Evolutionary conservation across 2,888 invertebrate species (phyloP).

Genomic region (Automeris io): DNA sequence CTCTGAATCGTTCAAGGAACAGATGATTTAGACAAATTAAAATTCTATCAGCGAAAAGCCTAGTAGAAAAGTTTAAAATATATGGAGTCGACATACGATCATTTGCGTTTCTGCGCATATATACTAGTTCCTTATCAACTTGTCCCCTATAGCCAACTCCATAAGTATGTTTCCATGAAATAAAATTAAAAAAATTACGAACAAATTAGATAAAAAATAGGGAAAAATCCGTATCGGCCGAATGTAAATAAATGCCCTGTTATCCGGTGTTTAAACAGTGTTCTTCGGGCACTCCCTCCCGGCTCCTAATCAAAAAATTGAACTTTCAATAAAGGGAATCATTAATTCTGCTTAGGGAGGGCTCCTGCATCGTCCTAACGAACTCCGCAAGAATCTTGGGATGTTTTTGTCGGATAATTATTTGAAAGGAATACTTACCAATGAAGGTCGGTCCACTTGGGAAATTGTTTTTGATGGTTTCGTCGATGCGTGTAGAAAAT

Average conservation of each 20-base stretch:
- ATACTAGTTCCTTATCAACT: too few species aligned
- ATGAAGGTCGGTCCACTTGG: constrained; percentile 36
- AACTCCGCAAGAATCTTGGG: constrained; percentile 64
- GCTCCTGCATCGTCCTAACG: constrained; percentile 50
- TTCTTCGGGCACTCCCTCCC: constrained; percentile 40
- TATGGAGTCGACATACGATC: too few species aligned
- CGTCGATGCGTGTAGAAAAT: constrained; percentile 14
- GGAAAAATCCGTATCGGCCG: constrained; percentile 57
- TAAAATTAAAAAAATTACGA: neutral
- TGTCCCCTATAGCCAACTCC: too few species aligned
- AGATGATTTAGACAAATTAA: too few species aligned
- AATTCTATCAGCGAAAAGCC: too few species aligned
- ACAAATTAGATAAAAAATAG: neutral
- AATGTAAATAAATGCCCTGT: constrained; percentile 69
- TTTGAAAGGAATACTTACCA: constrained; percentile 51
- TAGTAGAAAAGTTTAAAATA: too few species aligned
- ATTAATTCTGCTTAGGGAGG: constrained; percentile 79
- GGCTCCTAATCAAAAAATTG: constrained; percentile 81
- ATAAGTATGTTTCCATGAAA: neutral
- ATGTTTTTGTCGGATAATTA: constrained; percentile 69
- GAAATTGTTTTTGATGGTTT: constrained; percentile 45
- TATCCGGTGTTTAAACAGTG: constrained; percentile 72
- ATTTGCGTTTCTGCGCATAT: too few species aligned
- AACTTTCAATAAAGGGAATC: constrained; percentile 84
- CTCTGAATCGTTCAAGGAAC: too few species aligned